A percentile compares a stretch with the other conserved stretches of the same genome.
Evolutionary conservation across 1,140 invertebrate genomes (phyloP).

Genomic region (Dolichoris vasculosae): DNA sequence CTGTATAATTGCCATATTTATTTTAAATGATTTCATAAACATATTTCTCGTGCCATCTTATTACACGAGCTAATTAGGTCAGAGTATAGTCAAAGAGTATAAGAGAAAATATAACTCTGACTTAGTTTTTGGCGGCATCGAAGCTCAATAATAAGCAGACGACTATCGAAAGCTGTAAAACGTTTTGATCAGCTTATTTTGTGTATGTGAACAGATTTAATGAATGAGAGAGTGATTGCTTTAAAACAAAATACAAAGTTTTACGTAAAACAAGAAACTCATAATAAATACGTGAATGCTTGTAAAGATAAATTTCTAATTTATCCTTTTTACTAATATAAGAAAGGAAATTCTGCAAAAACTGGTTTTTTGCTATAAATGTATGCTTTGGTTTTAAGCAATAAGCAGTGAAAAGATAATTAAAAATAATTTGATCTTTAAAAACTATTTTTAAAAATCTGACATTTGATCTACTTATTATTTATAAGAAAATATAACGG

Average conservation of each 20-base stretch:
- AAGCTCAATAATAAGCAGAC: not conserved
- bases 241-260: not conserved
- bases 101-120: not conserved
- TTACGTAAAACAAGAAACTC: conserved; percentile 8
- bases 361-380: conserved; percentile 50
- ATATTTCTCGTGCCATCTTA: conserved; percentile 25
- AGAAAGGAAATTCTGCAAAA: conserved; percentile 35
- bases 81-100: not conserved
- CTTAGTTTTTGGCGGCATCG: not conserved
- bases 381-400: conserved; percentile 38
- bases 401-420: conserved; percentile 4
- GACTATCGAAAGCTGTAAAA: conserved; percentile 12
- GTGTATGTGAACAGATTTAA: not conserved
- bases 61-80: not conserved
- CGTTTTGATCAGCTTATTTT: conserved; percentile 12
- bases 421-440: not conserved
- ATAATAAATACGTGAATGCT: not conserved
- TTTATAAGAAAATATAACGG: conserved; percentile 23
- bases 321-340: not conserved
- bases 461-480: not conserved
- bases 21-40: not conserved
- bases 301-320: conserved; percentile 26
- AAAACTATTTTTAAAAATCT: no score
- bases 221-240: not conserved
- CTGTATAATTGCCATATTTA: conserved; percentile 32